A percentile compares a stretch with the other conserved stretches of the same genome.
Evolutionary conservation across 2,888 invertebrate genomes (phyloP).

Genomic region (Aporophyla lueneburgensis): DNA sequence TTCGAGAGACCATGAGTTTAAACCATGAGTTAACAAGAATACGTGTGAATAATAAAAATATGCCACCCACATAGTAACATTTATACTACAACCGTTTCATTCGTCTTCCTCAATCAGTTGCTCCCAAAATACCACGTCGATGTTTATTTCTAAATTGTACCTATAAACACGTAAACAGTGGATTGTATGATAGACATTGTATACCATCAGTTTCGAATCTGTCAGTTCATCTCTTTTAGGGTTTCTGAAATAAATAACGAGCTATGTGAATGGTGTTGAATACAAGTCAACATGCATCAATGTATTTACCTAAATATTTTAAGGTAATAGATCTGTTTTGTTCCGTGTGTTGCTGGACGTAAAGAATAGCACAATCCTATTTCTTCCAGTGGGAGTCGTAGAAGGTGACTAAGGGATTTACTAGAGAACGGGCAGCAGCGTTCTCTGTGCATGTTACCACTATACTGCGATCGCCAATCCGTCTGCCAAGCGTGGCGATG

Average conservation of each 20-base stretch:
- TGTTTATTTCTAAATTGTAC: conserved; percentile 39
- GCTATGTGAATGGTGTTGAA: conserved; percentile 5
- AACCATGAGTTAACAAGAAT: neutral
- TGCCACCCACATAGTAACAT: conserved; percentile 11
- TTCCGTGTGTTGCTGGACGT: too few species aligned
- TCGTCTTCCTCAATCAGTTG: conserved; percentile 48
- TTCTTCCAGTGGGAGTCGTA: too few species aligned
- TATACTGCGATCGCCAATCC: too few species aligned
- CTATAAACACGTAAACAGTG: conserved; percentile 7
- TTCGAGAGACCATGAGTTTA: neutral
- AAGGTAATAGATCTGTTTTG: neutral
- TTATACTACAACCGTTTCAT: conserved; percentile 28
- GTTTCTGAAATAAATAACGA: conserved; percentile 26
- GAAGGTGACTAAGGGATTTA: too few species aligned
- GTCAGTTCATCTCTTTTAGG: conserved; percentile 34
- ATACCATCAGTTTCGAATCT: conserved; percentile 40
- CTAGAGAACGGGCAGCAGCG: too few species aligned
- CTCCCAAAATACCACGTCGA: conserved; percentile 12
- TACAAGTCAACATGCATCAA: conserved; percentile 5
- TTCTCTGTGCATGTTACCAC: too few species aligned
- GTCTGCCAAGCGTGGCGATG: too few species aligned
- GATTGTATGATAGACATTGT: conserved; percentile 35
- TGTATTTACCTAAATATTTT: neutral
- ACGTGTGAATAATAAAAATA: conserved; percentile 8
- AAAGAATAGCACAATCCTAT: too few species aligned